Conservation (phyloP, 2,888 invertebrate genomes). For the Eupithecia insigniata region DNA sequence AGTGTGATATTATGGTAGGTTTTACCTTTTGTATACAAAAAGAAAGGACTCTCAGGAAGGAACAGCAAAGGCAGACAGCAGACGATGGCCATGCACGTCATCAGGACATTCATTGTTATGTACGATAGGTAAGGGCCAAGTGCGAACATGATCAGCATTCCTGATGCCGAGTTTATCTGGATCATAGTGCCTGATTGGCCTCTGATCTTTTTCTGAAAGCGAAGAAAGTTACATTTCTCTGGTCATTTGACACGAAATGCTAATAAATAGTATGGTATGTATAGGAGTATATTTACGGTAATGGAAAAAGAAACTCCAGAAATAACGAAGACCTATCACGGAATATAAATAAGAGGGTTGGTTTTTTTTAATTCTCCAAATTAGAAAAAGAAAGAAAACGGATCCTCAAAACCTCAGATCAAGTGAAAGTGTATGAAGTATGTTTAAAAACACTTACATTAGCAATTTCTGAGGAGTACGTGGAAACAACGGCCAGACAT, state of each 20-base stretch:
- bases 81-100: slow-evolving; percentile 38
- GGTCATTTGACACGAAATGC: not conserved
- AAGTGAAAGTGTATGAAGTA: not conserved
- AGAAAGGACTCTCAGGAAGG: slow-evolving; percentile 61
- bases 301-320: not conserved
- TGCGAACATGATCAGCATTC: slow-evolving; percentile 53
- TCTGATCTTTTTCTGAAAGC: slow-evolving; percentile 57
- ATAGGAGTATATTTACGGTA: not conserved
- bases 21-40: slow-evolving; percentile 58
- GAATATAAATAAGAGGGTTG: not conserved
- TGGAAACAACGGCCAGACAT: slow-evolving; percentile 43
- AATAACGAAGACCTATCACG: not conserved
- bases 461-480: slow-evolving; percentile 53
- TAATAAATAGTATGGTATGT: not conserved
- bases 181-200: slow-evolving; percentile 56
- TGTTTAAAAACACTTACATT: slow-evolving; percentile 47
- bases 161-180: slow-evolving; percentile 54
- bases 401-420: not conserved
- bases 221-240: not conserved
- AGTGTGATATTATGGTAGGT: not conserved
- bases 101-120: slow-evolving; percentile 45
- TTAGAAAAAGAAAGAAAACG: not conserved
- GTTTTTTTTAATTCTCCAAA: not conserved
- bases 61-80: slow-evolving; percentile 50
- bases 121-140: slow-evolving; percentile 59